Evolutionary conservation across 2,888 invertebrate genomes (phyloP).

Genomic region (Drosophila trichaetosa): DNA sequence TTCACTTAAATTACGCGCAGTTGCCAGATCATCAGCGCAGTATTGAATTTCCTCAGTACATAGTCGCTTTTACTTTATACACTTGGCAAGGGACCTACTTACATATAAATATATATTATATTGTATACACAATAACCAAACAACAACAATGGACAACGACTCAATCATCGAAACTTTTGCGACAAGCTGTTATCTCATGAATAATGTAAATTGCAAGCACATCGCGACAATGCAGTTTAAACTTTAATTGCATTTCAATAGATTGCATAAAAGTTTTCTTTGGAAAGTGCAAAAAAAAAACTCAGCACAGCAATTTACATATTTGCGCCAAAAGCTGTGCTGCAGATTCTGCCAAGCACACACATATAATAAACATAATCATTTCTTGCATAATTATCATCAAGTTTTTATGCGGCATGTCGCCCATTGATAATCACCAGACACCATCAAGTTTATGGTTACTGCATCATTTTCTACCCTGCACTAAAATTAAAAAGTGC

Average conservation of each 20-base stretch:
- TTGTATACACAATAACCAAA: constrained; percentile 2
- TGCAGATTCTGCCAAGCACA: constrained; percentile 14
- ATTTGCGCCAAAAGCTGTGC: constrained; percentile 26
- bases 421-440: constrained; percentile 33
- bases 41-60: constrained; percentile 7
- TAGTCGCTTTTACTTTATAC: not conserved
- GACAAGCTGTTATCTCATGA: constrained; percentile 49
- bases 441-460: constrained; percentile 14
- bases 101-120: too few species aligned
- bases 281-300: constrained; percentile 8
- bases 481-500: not conserved
- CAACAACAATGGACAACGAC: constrained; percentile 17
- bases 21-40: constrained; percentile 8
- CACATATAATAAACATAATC: constrained; percentile 35
- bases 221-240: constrained; percentile 61
- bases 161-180: constrained; percentile 44
- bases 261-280: constrained; percentile 26
- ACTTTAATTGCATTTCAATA: constrained; percentile 72
- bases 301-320: constrained; percentile 5
- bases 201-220: constrained; percentile 57
- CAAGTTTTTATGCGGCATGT: constrained; percentile 27
- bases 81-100: constrained; percentile 11
- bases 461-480: constrained; percentile 9
- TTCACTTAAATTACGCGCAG: constrained; percentile 17
- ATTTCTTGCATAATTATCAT: constrained; percentile 33